Evolutionary conservation across 2,888 invertebrate species (phyloP).

Genomic region (Epiblema foenella): DNA sequence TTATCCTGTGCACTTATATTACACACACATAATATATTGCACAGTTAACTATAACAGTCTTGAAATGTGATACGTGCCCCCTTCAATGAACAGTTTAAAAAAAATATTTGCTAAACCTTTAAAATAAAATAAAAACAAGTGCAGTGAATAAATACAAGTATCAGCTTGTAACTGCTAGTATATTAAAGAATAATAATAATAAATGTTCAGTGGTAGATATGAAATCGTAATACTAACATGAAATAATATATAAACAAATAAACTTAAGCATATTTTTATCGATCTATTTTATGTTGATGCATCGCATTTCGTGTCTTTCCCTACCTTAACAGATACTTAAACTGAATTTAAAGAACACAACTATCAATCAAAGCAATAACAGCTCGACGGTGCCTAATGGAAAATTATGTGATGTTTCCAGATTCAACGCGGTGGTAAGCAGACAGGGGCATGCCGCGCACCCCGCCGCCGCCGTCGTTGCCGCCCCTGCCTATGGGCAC

Average conservation of each 20-base stretch:
- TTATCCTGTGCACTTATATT: too few species aligned
- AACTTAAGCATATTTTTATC: too few species aligned
- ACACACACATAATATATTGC: too few species aligned
- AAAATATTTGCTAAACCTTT: too few species aligned
- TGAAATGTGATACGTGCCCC: too few species aligned
- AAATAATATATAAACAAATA: background rate
- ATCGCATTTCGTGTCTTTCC: background rate
- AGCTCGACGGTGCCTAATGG: background rate
- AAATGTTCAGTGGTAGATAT: background rate
- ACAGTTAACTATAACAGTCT: too few species aligned
- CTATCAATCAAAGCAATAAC: background rate
- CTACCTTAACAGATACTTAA: background rate
- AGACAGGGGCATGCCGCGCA: constrained; percentile 84
- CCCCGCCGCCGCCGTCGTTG: constrained; percentile 70
- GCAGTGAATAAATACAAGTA: too few species aligned
- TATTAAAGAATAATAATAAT: too few species aligned
- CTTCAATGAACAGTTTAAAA: too few species aligned
- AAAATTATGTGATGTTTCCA: constrained; percentile 54
- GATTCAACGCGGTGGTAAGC: constrained; percentile 86
- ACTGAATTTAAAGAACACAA: background rate
- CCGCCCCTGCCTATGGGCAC: constrained; percentile 70
- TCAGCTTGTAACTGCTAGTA: too few species aligned
- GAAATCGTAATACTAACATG: background rate
- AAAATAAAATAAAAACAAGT: too few species aligned
- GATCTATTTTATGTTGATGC: too few species aligned